These are phyloP conservation scores for Pachycephus smyrnensis DNA, from an alignment of 2,888 invertebrate species.

Conservation along the genomic window DNA sequence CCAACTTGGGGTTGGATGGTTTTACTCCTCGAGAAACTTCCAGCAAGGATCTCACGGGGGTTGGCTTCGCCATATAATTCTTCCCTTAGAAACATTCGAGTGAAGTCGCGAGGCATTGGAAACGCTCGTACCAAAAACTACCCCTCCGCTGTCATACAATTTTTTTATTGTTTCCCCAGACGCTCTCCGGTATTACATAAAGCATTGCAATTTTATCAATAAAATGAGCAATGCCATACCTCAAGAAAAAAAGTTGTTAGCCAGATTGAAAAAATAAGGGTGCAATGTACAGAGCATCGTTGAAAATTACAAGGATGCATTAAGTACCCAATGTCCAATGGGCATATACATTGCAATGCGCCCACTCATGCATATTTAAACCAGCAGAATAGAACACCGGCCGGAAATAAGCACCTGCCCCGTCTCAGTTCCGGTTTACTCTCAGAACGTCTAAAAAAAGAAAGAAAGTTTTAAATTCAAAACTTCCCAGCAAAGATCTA, in stretches of 20 bases:
- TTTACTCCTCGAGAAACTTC: slow-evolving; percentile 36
- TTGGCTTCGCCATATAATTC: neutral
- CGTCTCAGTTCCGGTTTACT: slow-evolving; percentile 35
- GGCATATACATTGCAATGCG: slow-evolving; percentile 38
- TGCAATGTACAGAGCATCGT: neutral
- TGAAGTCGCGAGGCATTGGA: neutral
- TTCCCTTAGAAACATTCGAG: neutral
- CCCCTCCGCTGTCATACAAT: neutral
- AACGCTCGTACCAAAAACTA: neutral
- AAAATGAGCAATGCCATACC: neutral
- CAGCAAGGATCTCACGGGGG: neutral
- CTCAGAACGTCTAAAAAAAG: neutral
- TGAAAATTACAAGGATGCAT: neutral
- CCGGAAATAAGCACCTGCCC: slow-evolving; percentile 62
- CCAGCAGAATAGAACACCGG: slow-evolving; percentile 41
- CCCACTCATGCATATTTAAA: slow-evolving; percentile 31
- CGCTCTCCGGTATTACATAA: neutral
- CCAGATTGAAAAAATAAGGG: neutral
- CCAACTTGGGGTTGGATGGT: slow-evolving; percentile 46
- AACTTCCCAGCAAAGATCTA: neutral
- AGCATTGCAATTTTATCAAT: neutral
- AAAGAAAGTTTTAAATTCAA: neutral
- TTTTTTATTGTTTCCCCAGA: neutral
- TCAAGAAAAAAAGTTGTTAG: neutral
- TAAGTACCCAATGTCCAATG: slow-evolving; percentile 43